Evolutionary conservation across 92 coral and sea anemone genomes (phyloP).

Genomic region (Metridium senile): DNA sequence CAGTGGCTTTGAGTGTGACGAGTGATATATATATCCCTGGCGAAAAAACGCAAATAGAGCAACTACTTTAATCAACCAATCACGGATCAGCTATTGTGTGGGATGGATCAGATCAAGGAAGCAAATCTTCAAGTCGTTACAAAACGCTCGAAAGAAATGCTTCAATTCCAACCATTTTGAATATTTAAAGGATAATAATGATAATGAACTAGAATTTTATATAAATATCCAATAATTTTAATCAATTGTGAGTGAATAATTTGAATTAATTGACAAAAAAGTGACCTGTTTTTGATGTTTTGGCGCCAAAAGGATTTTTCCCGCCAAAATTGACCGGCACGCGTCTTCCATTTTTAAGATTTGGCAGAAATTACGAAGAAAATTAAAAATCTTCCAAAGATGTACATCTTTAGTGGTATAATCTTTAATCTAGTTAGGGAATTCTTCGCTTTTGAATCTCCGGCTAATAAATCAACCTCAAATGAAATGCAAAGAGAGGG

Average conservation of each 20-base stretch:
- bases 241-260: not conserved
- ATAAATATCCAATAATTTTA: not conserved
- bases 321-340: slow-evolving; percentile 2
- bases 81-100: not conserved
- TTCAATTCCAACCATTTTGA: not conserved
- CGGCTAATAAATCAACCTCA: slow-evolving; percentile 1
- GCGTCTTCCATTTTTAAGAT: not conserved
- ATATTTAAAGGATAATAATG: too few relatives aligned
- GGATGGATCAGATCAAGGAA: not conserved
- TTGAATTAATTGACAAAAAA: not conserved
- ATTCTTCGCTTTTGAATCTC: not conserved
- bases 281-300: not conserved
- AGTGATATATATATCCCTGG: not conserved
- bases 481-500: not conserved
- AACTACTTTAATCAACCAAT: not conserved
- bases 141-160: not conserved
- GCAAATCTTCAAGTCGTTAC: not conserved
- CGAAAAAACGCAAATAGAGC: not conserved
- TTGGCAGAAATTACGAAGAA: not conserved
- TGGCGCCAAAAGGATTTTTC: not conserved
- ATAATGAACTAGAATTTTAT: not conserved
- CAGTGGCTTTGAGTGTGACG: not conserved
- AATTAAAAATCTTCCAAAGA: not conserved
- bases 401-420: not conserved
- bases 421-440: slow-evolving; percentile 6